Evolutionary conservation across 2,797 vertebrate species (phyloP).

Genomic region (Rhinophrynus dorsalis): DNA sequence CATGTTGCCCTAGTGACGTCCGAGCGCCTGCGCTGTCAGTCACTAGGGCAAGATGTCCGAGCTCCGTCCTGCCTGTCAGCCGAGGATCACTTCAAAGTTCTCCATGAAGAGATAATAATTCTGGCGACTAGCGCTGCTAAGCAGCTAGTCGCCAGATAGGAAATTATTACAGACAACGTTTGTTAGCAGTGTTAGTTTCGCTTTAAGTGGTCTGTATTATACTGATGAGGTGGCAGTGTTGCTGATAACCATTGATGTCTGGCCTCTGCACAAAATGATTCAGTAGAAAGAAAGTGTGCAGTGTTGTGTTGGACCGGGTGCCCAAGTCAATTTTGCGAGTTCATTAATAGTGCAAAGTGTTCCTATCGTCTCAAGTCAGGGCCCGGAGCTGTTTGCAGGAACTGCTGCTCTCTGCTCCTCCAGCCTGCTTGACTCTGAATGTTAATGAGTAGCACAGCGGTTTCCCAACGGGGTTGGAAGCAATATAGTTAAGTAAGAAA

Average conservation of each 20-base stretch:
- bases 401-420: constrained; percentile 39
- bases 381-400: constrained; percentile 39
- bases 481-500: constrained; percentile 62
- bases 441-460: constrained; percentile 53
- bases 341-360: constrained; percentile 46
- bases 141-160: no score
- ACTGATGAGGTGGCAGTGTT: no score
- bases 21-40: no score
- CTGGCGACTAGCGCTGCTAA: no score
- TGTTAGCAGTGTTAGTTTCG: no score
- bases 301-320: constrained; percentile 19
- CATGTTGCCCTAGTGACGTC: no score
- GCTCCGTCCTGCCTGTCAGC: no score
- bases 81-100: no score
- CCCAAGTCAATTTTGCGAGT: constrained; percentile 32
- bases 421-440: constrained; percentile 49
- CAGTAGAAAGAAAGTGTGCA: not conserved
- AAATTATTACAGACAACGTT: no score
- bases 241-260: not conserved
- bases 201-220: no score
- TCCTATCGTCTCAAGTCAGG: constrained; percentile 49
- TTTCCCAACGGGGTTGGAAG: constrained; percentile 58
- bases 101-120: no score
- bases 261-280: not conserved
- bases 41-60: no score